A percentile compares a stretch with the other conserved stretches of the same genome.
These are phyloP conservation scores for Oriolus oriolus DNA, from an alignment of 2,113 vertebrate species.

Conservation along the genomic window DNA sequence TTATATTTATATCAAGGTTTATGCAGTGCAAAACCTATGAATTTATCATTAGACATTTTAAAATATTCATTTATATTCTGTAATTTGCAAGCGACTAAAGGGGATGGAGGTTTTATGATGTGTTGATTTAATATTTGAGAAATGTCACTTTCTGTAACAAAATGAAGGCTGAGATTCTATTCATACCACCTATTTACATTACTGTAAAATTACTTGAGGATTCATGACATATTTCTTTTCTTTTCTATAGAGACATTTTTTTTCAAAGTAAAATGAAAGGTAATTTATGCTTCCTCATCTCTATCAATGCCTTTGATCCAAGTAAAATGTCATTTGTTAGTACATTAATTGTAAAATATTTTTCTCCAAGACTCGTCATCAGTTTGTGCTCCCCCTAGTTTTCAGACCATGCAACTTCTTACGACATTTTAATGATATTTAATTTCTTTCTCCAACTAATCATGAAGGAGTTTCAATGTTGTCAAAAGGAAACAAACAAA, in stretches of 20 bases:
- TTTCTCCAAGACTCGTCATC: neutral
- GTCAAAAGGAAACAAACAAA: neutral
- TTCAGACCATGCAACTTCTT: neutral
- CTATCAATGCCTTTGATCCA: neutral
- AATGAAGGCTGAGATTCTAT: neutral
- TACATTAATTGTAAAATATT: neutral
- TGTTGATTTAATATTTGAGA: neutral
- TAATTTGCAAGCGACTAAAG: neutral
- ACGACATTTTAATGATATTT: constrained; percentile 2
- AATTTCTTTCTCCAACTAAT: neutral
- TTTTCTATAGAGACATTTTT: neutral
- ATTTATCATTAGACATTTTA: neutral
- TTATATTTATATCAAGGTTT: neutral
- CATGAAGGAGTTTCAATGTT: neutral
- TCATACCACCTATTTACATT: neutral
- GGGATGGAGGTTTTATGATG: neutral
- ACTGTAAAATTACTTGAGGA: neutral
- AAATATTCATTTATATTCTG: neutral
- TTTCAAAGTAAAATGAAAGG: neutral
- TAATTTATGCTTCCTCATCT: neutral
- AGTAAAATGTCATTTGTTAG: neutral
- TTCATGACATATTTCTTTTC: neutral
- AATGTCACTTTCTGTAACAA: neutral
- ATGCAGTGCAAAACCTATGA: neutral
- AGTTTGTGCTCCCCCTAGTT: neutral